phyloP scores from a whole-genome alignment of 1,140 invertebrate genomes.

The Temnothorax curvispinosus region DNA sequence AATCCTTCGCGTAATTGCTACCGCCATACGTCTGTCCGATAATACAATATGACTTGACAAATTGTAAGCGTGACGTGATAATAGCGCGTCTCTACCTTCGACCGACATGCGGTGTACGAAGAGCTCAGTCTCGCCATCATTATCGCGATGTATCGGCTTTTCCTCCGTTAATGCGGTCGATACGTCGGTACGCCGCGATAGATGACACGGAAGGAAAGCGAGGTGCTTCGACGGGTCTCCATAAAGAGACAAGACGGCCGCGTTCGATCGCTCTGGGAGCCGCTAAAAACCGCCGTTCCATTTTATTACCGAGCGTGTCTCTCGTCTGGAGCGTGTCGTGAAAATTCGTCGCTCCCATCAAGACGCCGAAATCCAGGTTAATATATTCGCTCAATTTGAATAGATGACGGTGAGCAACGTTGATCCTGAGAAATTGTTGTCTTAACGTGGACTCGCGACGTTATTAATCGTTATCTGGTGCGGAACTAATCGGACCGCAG shows the following conservation, averaged over 20 bases:
- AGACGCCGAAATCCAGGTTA: conserved; percentile 55
- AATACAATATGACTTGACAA: conserved; percentile 24
- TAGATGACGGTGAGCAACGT: not conserved
- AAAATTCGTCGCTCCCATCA: conserved; percentile 62
- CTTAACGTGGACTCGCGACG: not conserved
- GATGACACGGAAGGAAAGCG: conserved; percentile 64
- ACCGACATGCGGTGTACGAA: conserved; percentile 3
- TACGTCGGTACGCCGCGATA: conserved; percentile 57
- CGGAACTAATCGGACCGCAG: conserved; percentile 23
- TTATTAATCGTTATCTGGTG: conserved; percentile 31
- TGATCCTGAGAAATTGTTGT: conserved; percentile 18
- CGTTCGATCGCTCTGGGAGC: conserved; percentile 60
- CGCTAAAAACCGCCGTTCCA: conserved; percentile 70
- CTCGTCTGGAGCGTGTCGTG: conserved; percentile 12
- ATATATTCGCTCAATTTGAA: conserved; percentile 41
- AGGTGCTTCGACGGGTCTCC: conserved; percentile 69
- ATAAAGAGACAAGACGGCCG: conserved; percentile 62
- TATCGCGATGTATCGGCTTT: conserved; percentile 53
- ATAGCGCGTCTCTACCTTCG: not conserved
- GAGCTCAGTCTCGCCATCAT: conserved; percentile 35
- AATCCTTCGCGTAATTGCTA: conserved; percentile 4
- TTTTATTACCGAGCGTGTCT: conserved; percentile 75
- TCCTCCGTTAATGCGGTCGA: conserved; percentile 55
- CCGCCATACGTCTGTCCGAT: not conserved
- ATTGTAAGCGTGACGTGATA: conserved; percentile 33